Base-by-base conservation (phyloP, 53 echinoderm and acorn worm species). In the Holothuria scabra region DNA sequence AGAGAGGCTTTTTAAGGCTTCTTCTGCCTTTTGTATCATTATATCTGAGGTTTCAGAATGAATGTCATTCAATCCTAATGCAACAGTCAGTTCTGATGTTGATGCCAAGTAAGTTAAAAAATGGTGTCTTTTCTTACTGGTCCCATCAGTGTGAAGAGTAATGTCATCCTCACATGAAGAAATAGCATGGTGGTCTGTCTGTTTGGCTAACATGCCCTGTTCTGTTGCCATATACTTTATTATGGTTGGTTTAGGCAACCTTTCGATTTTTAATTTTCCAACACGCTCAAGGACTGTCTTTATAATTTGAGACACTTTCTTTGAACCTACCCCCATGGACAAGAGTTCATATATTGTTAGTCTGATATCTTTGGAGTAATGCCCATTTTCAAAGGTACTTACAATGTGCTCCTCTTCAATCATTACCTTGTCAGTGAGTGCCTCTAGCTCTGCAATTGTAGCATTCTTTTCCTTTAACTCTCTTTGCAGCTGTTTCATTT, bases 1-100 rank as follows among this genome's bases (percentile, higher is more conserved):
- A 38, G 74, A 33, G 20, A 74, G 74, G 37, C 79, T 32, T 78
- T 70, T 76, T 79, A 85, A 59, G 18, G 86, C 76, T 60, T 85
- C 86, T 23, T 85, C 79, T 6, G 86, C 79, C 24, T 85, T 13
- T 65, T 62, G 52, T 13, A 85, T 46, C 79, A 85, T 78, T 14
- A 80, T 63, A 38, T 85, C 86, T 26, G 86, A 61, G 5, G 86
- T 85, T 79, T 85, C 86, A 11, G 86, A 78, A 24, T 85, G 86
- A 14, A 86, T 86, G 26, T 80, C 88, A 22, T 88, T 60, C 19
- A 88, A 52, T 18, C 84, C 33, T 34, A 82, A 59, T 34, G 83
- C 88, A 14, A 74, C 60, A 31, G 88, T 83, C 13, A 84, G 76
- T 56, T 20, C 26, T 20, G 67, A 67, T 25, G 88, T 88, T 37